These are phyloP conservation scores for Sarcophaga bullata DNA, from an alignment of 1,140 invertebrate species.

Conservation along the genomic window DNA sequence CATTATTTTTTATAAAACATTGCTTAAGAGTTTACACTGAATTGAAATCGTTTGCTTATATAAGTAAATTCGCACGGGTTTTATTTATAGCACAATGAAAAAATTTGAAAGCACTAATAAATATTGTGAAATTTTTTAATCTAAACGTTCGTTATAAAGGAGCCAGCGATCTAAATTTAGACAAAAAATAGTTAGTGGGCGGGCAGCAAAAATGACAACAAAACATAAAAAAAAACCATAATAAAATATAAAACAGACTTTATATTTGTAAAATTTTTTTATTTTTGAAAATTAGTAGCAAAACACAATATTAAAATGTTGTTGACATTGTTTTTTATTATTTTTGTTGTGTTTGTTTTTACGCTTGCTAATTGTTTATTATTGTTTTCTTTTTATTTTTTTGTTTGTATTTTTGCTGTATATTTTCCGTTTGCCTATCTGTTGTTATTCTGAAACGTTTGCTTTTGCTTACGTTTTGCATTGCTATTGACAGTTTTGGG, in stretches of 20 bases:
- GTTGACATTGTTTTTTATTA: slow-evolving; percentile 18
- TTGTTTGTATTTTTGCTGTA: background rate
- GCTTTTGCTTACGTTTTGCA: too few relatives aligned
- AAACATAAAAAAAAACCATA: background rate
- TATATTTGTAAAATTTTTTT: slow-evolving; percentile 12
- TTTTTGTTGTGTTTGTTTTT: slow-evolving; percentile 25
- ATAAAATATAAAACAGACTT: background rate
- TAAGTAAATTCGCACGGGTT: background rate
- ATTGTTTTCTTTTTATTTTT: slow-evolving; percentile 18
- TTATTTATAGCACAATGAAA: background rate
- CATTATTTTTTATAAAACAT: too few relatives aligned
- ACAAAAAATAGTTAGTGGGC: background rate
- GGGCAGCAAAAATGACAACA: background rate
- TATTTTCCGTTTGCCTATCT: background rate
- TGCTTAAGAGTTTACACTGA: too few relatives aligned
- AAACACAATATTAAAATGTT: slow-evolving; percentile 41
- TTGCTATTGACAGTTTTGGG: too few relatives aligned
- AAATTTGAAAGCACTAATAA: background rate
- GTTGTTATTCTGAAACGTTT: background rate
- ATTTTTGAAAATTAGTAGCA: background rate
- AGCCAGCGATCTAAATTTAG: background rate
- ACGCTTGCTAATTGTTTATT: background rate
- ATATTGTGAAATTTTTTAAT: background rate
- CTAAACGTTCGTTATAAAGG: too few relatives aligned
- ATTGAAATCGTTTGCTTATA: background rate